Base-by-base conservation (phyloP, 2,113 vertebrate species). In the Protomyctophum bolini region DNA sequence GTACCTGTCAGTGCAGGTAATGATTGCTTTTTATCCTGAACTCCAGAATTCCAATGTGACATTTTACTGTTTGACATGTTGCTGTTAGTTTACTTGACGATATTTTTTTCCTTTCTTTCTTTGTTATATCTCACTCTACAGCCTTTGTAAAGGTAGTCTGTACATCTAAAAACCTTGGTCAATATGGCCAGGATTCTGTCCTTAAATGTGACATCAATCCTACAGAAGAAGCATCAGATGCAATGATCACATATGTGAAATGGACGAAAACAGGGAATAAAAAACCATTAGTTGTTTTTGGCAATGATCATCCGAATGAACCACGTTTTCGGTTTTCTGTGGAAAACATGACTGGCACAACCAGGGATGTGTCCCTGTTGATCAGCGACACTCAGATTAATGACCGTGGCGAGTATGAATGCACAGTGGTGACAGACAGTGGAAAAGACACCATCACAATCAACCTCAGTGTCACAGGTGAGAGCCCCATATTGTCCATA, bases 341-440 rank as follows among this genome's bases (percentile, higher is more conserved):
- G 0, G 7, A 10, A 0, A 46, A 0, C 2, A 86, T 81, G 87
- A 10, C 60, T 12, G 0, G 0, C 0, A 72, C 1, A 0, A 77
- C 70, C 72, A 51, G 63, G 75, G 80, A 77, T 2, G 67, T 91
- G 1, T 93, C 91, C 2, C 63, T 94, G 66, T 68, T 84, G 56
- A 83, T 93, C 4, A 4, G 0, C 3, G 28, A 84, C 59, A 91
- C 89, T 0, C 0, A 1, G 6, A 0, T 88, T 52, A 2, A 45
- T 2, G 9, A 92, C 1, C 1, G 56, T 0, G 91, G 87, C 7
- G 0, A 0, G 0, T 92, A 91, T 28, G 0, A 0, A 0, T 90
- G 86, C 49, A 0, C 0, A 0, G 82, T 93, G 60, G 0, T 8
- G 0, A 88, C 87, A n/a, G 50, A 72, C 51, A 10, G 8, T 0